These are phyloP conservation scores for Artemia franciscana DNA, from an alignment of 1,140 invertebrate species.

Conservation along the genomic window DNA sequence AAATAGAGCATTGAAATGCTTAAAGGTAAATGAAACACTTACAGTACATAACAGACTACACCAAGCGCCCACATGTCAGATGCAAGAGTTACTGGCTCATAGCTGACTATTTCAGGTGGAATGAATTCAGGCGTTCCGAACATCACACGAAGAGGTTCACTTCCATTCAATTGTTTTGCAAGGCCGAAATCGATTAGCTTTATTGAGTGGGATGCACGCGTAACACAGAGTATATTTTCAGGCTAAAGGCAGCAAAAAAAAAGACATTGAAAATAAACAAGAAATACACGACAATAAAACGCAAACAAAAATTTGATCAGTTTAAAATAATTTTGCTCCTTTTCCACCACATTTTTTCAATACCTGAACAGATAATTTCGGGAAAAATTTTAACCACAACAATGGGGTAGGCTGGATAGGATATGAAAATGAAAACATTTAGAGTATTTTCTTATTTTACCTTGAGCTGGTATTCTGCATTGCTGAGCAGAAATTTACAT, in stretches of 20 bases:
- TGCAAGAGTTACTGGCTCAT: slow-evolving; percentile 55
- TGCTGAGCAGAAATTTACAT: too few species aligned
- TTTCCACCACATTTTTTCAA: too few species aligned
- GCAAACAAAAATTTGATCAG: too few species aligned
- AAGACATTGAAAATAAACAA: neutral
- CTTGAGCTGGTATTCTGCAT: too few species aligned
- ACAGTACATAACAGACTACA: slow-evolving; percentile 81
- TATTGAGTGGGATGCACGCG: slow-evolving; percentile 49
- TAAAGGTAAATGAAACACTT: slow-evolving; percentile 30
- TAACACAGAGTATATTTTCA: slow-evolving; percentile 77
- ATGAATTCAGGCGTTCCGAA: slow-evolving; percentile 87
- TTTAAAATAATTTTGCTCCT: too few species aligned
- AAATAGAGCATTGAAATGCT: neutral
- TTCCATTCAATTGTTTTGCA: slow-evolving; percentile 45
- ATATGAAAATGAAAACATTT: too few species aligned
- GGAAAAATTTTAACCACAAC: too few species aligned
- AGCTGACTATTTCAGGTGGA: slow-evolving; percentile 76
- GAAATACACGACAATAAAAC: slow-evolving; percentile 8
- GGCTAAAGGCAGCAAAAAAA: slow-evolving; percentile 26
- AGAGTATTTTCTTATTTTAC: too few species aligned
- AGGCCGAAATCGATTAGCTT: slow-evolving; percentile 82
- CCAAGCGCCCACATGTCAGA: slow-evolving; percentile 88
- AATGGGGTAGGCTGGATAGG: too few species aligned
- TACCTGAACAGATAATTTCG: too few species aligned
- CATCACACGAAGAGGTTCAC: slow-evolving; percentile 43